Evolutionary conservation across 1,140 invertebrate species (phyloP).

Genomic region (Hormaphis cornu): DNA sequence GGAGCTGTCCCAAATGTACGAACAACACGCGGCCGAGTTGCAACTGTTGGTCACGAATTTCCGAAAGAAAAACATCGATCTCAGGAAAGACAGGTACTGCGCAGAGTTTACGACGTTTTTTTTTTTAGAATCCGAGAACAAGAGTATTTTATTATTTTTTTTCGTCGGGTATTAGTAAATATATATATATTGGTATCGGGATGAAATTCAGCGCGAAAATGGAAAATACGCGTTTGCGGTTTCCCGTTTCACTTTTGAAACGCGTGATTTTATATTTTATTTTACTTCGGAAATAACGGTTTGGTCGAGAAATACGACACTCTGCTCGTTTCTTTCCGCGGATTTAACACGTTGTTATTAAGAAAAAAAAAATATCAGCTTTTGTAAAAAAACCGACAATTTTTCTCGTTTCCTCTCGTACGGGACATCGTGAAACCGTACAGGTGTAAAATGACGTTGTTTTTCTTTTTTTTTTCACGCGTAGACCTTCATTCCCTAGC

Average conservation of each 20-base stretch:
- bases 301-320: background rate
- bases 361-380: background rate
- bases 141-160: background rate
- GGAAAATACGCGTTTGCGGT: background rate
- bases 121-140: no score
- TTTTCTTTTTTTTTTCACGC: constrained; percentile 36
- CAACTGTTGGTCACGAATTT: constrained; percentile 80
- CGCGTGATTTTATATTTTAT: background rate
- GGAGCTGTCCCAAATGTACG: constrained; percentile 80
- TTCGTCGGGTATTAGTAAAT: background rate
- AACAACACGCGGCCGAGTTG: constrained; percentile 82
- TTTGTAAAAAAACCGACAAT: no score
- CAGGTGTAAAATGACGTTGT: background rate
- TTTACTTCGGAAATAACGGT: background rate
- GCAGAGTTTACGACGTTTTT: no score
- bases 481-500: constrained; percentile 66
- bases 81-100: constrained; percentile 74
- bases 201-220: background rate
- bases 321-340: background rate
- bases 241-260: background rate
- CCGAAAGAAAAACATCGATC: constrained; percentile 73
- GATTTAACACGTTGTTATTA: background rate
- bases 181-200: background rate
- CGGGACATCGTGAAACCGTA: no score
- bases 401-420: no score